Base-by-base conservation (phyloP, 2,888 invertebrate species). In the Agonopterix arenella region DNA sequence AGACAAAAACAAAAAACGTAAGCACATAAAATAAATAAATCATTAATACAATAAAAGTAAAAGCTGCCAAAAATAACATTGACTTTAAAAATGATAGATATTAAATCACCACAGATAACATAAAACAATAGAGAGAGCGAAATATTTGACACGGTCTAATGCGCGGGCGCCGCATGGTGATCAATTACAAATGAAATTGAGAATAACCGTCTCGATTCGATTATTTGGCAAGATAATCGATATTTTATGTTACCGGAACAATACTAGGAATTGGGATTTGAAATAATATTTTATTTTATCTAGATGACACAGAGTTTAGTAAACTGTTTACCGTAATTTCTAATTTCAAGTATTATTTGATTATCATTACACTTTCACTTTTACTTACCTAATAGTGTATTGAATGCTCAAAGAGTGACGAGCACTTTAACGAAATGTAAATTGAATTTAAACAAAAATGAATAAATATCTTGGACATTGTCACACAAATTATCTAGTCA, bases 111-210 rank as follows among this genome's bases (percentile, higher is more conserved):
- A 54, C 51, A 71, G 75, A 76, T 77, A 72, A 68, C 62, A 40
- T 64, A 57, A 71, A 73, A 83, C 83, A 84, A 83, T 83, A 74
- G 84, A 76, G 79, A 80, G 80, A 81, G 82, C 64, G 65, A 55
- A 59, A 64, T 52, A 54, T 59, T 61, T 57, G 54, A 52, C 58
- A 47, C 57, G 57, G 51, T 51, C 54, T 62, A 59, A 56, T 66
- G 68, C 68, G 61, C 60, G 47, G 58, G 62, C 63, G 62, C 64
- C 56, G 16, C 36, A 2, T 13, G n/a, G 51, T 76, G 70, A 80
- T 77, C 76, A 70, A 76, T 78, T 76, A 76, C 74, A 64, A 68
- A 73, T 70, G 70, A 72, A 73, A 71, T 66, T 64, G 64, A 65
- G 63, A 71, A 62, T 65, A 69, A 73, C 58, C 60, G 61, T 62